Conservation (phyloP, 2,888 invertebrate species). For the Diabrotica balteata region DNA sequence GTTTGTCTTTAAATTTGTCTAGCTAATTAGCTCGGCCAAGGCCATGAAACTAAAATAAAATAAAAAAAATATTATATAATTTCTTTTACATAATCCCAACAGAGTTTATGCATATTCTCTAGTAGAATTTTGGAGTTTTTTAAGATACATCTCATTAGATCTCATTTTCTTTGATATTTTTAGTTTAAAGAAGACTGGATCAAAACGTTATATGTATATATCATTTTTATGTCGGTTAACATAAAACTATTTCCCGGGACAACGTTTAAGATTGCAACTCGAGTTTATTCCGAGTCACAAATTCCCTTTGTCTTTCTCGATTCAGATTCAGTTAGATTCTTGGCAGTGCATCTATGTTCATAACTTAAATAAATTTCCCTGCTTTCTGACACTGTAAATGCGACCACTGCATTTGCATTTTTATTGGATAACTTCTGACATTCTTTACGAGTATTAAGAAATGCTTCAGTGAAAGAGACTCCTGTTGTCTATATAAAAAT, state of each 20-base stretch:
- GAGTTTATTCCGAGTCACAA: conserved; percentile 19
- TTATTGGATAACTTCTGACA: conserved; percentile 23
- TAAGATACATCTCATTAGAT: too few species aligned
- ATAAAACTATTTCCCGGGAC: neutral
- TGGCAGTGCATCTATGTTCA: conserved; percentile 17
- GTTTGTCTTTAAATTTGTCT: too few species aligned
- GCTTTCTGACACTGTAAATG: conserved; percentile 11
- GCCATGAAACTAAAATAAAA: too few species aligned
- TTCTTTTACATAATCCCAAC: too few species aligned
- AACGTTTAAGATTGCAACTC: conserved; percentile 9
- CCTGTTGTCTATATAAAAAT: too few species aligned
- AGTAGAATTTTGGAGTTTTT: too few species aligned
- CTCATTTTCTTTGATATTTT: too few species aligned
- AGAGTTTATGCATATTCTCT: too few species aligned
- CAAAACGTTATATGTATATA: too few species aligned
- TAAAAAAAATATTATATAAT: too few species aligned
- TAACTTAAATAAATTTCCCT: conserved; percentile 17
- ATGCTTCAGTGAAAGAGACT: conserved; percentile 7
- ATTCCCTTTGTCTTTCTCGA: conserved; percentile 13
- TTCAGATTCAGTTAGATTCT: conserved; percentile 16
- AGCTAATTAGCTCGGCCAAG: too few species aligned
- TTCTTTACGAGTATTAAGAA: conserved; percentile 16
- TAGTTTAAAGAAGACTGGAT: too few species aligned
- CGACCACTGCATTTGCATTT: conserved; percentile 30
- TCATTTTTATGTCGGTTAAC: neutral